A percentile compares a stretch with the other conserved stretches of the same genome.
These are phyloP conservation scores for Sorex fumeus DNA, from an alignment of 2,113 vertebrate genomes.

Conservation along the genomic window DNA sequence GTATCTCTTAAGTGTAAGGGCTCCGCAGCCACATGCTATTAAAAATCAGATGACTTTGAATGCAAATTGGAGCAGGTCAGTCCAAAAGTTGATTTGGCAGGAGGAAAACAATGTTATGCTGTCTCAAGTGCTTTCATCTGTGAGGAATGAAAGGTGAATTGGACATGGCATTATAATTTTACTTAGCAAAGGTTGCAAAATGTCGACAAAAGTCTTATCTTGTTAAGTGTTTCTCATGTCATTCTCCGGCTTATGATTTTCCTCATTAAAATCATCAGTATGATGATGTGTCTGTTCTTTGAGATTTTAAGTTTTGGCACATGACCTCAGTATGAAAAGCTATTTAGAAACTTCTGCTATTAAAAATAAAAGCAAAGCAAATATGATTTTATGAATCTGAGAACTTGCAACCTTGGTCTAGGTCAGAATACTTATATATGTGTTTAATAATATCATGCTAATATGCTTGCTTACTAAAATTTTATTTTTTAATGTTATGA, in stretches of 20 bases:
- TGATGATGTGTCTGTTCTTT: constrained; percentile 63
- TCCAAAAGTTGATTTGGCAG: constrained; percentile 71
- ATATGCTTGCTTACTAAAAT: not conserved
- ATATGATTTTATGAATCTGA: not conserved
- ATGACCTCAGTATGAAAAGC: constrained; percentile 49
- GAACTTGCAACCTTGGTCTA: constrained; percentile 25
- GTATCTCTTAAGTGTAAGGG: not conserved
- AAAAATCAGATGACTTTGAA: constrained; percentile 57
- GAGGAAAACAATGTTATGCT: constrained; percentile 69
- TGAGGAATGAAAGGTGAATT: constrained; percentile 79
- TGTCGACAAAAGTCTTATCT: constrained; percentile 76
- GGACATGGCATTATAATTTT: constrained; percentile 80
- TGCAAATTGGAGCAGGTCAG: constrained; percentile 65
- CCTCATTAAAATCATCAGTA: constrained; percentile 78
- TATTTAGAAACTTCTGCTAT: constrained; percentile 15
- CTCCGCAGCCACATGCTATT: constrained; percentile 17
- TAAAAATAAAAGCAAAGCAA: constrained; percentile 40
- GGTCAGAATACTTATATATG: not conserved
- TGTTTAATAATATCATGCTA: not conserved
- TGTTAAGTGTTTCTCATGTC: constrained; percentile 74
- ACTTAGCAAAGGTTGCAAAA: constrained; percentile 83
- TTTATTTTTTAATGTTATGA: constrained; percentile 6
- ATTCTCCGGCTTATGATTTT: constrained; percentile 81
- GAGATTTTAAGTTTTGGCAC: constrained; percentile 68
- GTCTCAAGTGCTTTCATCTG: constrained; percentile 77